A percentile compares a stretch with the other conserved stretches of the same genome.
Conservation (phyloP, 2,113 vertebrate species). For the Perca fluviatilis region DNA sequence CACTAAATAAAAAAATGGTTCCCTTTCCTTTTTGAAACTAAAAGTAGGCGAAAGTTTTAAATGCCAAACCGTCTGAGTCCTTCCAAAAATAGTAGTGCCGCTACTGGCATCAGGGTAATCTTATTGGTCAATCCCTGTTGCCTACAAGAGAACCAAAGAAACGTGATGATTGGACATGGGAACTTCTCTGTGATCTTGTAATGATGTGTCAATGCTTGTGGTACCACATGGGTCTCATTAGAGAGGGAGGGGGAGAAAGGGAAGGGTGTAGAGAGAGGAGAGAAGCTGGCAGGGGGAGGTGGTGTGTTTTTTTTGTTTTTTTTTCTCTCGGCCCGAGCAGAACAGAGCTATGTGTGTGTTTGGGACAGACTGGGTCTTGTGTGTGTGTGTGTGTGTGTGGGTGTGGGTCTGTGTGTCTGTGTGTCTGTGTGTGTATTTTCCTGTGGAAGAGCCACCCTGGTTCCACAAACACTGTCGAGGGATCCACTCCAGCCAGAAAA, state of each 20-base stretch:
- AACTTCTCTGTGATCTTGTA: slow-evolving; percentile 2
- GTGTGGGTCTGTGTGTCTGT: slow-evolving; percentile 50
- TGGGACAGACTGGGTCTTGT: slow-evolving; percentile 66
- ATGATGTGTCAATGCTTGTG: slow-evolving; percentile 39
- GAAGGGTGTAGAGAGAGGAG: slow-evolving; percentile 28
- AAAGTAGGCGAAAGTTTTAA: background rate
- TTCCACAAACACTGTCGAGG: slow-evolving; percentile 76
- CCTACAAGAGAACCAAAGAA: background rate
- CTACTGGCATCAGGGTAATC: background rate
- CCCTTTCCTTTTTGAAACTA: background rate
- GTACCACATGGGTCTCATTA: slow-evolving; percentile 74
- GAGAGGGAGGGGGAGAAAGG: slow-evolving; percentile 4
- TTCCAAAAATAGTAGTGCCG: background rate
- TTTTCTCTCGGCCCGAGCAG: slow-evolving; percentile 43
- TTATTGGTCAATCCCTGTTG: background rate
- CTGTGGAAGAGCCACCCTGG: slow-evolving; percentile 71
- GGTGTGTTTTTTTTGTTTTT: slow-evolving; percentile 27
- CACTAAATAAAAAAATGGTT: background rate
- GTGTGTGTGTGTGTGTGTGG: slow-evolving; percentile 48
- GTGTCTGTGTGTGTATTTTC: slow-evolving; percentile 57
- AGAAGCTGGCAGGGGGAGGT: background rate
- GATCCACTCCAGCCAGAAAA: slow-evolving; percentile 68
- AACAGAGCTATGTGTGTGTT: slow-evolving; percentile 75
- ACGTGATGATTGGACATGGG: background rate
- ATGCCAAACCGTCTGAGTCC: background rate